Evolutionary conservation across 2,113 vertebrate genomes (phyloP), one percentile per base, ranked within the genome.

Genomic region (Protobothrops mucrosquamatus): DNA sequence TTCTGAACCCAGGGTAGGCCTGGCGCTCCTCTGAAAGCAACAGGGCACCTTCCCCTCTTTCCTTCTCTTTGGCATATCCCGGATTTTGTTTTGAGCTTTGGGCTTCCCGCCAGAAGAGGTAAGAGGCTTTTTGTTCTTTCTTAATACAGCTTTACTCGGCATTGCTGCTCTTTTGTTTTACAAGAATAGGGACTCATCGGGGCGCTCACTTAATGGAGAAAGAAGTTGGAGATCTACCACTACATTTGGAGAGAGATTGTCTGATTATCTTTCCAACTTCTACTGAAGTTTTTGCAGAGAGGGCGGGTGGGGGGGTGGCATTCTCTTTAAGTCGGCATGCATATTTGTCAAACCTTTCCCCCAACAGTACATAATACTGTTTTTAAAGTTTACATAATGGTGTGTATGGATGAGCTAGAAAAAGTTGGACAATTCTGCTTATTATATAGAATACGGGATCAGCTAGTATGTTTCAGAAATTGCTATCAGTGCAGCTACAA

Each of bases 1-100:
- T 97, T 96, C 96, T 97, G 97, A 98, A 85, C 94, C 3, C 94
- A 95, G 97, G 97, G 97, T 94, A 96, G 98, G 98, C 98, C 98
- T 98, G 97, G 97, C 97, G 97, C 94, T 95, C 92, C 97, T 96
- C 96, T 2, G 94, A 93, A 51, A 89, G 69, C 96, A 52, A 93
- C 56, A n/a, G 96, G 96, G 96, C 64, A 85, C 97, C 95, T 93
- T 92, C 94, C 96, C 20, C 20, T 55, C 88, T 22, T 23, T 4
- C 87, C 93, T 95, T 96, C 91, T 85, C 92, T 94, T 92, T 92
- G 7, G 97, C 97, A 88, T 96, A 18, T 93, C 93, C 96, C 57
- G 89, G 94, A 93, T 34, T 85, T 59, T 61, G 90, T 1, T 57
- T 54, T 51, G 43, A 14, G 48, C 95, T 20, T 81, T 97, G 6